Evolutionary conservation across 2,888 invertebrate species (phyloP), one percentile per base, ranked within the genome.

Genomic region (Ephialtes manifestator): DNA sequence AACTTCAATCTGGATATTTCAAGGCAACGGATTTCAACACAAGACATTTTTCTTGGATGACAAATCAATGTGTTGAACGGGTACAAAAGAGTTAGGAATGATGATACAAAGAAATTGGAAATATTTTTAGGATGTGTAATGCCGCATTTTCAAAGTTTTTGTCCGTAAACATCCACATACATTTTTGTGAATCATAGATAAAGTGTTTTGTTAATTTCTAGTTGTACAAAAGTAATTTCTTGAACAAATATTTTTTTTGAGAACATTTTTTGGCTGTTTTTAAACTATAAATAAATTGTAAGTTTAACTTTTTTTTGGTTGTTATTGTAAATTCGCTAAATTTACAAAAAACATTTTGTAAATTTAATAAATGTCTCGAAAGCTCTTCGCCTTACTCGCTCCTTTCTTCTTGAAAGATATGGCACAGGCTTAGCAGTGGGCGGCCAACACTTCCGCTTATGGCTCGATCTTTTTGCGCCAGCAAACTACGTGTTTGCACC

Each of bases 401-500:
- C 63, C 46, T 31, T 65, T 63, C 46, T 48, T 15, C 75, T 13
- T 51, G 48, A 28, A 15, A 48, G 48, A 75, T 75, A 74, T 74
- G 60, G 31, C 24, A 4, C 39, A 58, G 35, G 55, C 35, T 20
- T 24, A 39, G 18, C 13, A 43, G 55, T 15, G 55, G 39, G 72
- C 15, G 24, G 72, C 15, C 43, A 31, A 35, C 75, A 48, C 63
- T 51, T 35, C 48, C 51, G 48, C 48, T 75, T 75, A 75, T 75
- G 51, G 75, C 15, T 51, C 48, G 63, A 35, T 20, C 8, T 48
- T 63, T 48, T 18, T 31, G 48, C 75, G 48, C 35, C 63, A 48
- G 48, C 7, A 18, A 48, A 35, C 28, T 48, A 75, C 63, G 75
- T 63, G 20, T 28, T 20, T 28, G 48, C 28, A 46, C 18, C 20